Conservation (phyloP, 1,140 invertebrate species). For the Pogonomyrmex californicus region DNA sequence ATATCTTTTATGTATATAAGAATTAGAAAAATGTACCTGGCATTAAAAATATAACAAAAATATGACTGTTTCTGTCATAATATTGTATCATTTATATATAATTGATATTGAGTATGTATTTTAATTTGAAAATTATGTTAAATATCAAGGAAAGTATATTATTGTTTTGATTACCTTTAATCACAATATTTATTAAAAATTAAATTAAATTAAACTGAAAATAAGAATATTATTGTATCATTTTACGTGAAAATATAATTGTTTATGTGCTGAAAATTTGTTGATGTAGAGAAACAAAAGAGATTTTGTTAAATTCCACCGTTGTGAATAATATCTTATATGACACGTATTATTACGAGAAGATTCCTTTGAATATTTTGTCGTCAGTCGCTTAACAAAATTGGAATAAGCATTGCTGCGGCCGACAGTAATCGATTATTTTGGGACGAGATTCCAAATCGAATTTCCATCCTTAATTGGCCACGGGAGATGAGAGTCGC, state of each 20-base stretch:
- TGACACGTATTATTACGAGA: constrained; percentile 37
- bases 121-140: not conserved
- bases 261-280: not conserved
- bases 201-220: not conserved
- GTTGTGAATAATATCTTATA: not conserved
- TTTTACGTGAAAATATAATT: not conserved
- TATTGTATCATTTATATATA: not conserved
- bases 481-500: constrained; percentile 54
- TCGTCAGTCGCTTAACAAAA: constrained; percentile 62
- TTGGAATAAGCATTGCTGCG: constrained; percentile 36
- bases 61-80: not conserved
- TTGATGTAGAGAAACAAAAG: not conserved
- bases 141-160: not conserved
- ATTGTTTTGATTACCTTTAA: not conserved
- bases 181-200: not conserved
- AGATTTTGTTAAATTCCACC: constrained; percentile 1
- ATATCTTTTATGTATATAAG: not conserved
- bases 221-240: not conserved
- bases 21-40: not conserved
- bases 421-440: constrained; percentile 73
- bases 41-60: not conserved
- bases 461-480: constrained; percentile 81
- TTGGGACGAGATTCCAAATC: constrained; percentile 73
- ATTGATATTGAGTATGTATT: not conserved
- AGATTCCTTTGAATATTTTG: constrained; percentile 21